phyloP scores from a whole-genome alignment of 2,113 vertebrate genomes.

The Ia io region DNA sequence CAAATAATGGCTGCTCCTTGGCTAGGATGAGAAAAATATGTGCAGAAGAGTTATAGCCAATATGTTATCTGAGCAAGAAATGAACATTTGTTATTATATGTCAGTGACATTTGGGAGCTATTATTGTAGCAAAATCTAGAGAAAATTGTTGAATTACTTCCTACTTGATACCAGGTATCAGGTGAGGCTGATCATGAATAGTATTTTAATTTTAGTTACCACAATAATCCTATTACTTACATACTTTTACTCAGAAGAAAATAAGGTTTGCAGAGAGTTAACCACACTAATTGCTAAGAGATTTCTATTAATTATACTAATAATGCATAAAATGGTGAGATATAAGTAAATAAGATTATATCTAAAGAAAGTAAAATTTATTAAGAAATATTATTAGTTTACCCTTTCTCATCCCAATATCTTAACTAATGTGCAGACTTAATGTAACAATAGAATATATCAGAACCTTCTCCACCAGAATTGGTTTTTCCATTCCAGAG shows the following conservation, averaged over 20 bases:
- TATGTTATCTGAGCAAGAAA: not conserved
- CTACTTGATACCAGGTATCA: not conserved
- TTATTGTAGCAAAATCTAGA: not conserved
- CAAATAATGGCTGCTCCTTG: not conserved
- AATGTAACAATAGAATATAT: not conserved
- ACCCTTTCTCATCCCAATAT: not conserved
- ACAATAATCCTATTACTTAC: not conserved
- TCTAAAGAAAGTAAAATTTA: not conserved
- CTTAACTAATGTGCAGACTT: not conserved
- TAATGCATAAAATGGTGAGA: not conserved
- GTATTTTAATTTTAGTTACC: not conserved
- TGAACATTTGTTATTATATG: not conserved
- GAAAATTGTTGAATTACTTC: not conserved
- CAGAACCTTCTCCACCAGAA: not conserved
- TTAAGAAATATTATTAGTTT: conserved; percentile 7
- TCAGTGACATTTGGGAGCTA: not conserved
- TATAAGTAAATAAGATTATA: not conserved
- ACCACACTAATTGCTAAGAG: not conserved
- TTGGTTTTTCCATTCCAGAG: not conserved
- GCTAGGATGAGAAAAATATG: not conserved
- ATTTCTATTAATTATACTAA: not conserved
- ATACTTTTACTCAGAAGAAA: not conserved
- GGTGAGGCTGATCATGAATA: not conserved
- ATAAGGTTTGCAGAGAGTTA: not conserved
- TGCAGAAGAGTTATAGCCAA: not conserved